Conservation (phyloP, 2,797 vertebrate species). For the Esox lucius region DNA sequence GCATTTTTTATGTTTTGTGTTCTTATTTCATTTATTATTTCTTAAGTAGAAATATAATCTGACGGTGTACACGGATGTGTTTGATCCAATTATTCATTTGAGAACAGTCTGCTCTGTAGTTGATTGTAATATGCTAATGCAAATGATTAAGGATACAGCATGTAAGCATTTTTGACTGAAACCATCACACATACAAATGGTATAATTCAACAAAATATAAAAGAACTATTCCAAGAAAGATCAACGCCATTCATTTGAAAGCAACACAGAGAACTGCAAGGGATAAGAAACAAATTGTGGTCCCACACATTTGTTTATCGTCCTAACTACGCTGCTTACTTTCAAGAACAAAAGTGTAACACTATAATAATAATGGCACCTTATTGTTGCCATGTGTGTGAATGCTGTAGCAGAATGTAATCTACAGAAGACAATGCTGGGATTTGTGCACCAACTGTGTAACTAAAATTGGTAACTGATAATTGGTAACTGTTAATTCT, state of each 20-base stretch:
- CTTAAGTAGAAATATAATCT: too few species aligned
- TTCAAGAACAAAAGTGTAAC: slow-evolving; percentile 53
- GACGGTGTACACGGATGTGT: background rate
- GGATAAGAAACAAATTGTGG: slow-evolving; percentile 11
- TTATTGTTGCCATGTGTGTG: slow-evolving; percentile 68
- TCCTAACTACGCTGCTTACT: slow-evolving; percentile 65
- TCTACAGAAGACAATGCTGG: slow-evolving; percentile 43
- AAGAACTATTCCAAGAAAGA: slow-evolving; percentile 32
- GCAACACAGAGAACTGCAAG: slow-evolving; percentile 43
- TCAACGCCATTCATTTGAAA: slow-evolving; percentile 51
- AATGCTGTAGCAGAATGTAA: slow-evolving; percentile 42
- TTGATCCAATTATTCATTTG: background rate
- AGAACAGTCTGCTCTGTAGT: background rate
- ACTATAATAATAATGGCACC: slow-evolving; percentile 58
- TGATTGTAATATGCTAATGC: background rate
- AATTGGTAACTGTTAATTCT: slow-evolving; percentile 77
- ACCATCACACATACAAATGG: background rate
- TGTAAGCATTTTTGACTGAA: background rate
- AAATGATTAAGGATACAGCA: background rate
- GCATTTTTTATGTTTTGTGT: background rate
- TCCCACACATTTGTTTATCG: slow-evolving; percentile 42
- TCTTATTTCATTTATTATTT: too few species aligned
- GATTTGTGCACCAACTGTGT: slow-evolving; percentile 71
- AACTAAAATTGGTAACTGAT: slow-evolving; percentile 75
- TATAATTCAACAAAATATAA: slow-evolving; percentile 32